Conservation (phyloP, 2,888 invertebrate species). For the Sphinx pinastri region DNA sequence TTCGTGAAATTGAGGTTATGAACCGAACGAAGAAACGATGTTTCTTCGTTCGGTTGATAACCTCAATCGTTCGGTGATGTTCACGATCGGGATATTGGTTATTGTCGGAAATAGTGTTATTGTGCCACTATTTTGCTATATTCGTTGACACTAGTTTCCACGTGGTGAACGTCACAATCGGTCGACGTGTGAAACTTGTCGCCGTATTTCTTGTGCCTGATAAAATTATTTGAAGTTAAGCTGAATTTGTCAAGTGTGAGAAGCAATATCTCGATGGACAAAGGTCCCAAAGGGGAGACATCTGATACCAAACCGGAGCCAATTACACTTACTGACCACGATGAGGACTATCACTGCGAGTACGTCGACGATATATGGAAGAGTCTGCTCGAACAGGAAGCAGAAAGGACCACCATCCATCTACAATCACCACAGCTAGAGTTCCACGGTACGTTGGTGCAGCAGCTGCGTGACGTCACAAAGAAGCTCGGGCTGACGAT, state of each 20-base stretch:
- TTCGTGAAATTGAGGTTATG: too few relatives aligned
- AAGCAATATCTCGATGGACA: slow-evolving; percentile 59
- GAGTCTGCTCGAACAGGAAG: slow-evolving; percentile 70
- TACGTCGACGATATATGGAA: slow-evolving; percentile 77
- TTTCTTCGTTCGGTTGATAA: too few relatives aligned
- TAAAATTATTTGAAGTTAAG: slow-evolving; percentile 53
- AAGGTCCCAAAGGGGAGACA: slow-evolving; percentile 54
- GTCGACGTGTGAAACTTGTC: slow-evolving; percentile 74
- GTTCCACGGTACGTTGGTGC: slow-evolving; percentile 79
- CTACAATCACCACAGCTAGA: slow-evolving; percentile 78
- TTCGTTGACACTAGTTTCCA: slow-evolving; percentile 77
- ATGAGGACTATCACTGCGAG: slow-evolving; percentile 71
- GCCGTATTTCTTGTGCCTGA: slow-evolving; percentile 50
- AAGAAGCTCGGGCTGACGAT: slow-evolving; percentile 75
- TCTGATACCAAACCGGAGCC: slow-evolving; percentile 59
- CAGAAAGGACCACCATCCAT: slow-evolving; percentile 68
- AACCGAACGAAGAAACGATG: too few relatives aligned
- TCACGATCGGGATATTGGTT: slow-evolving; percentile 35
- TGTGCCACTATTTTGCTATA: slow-evolving; percentile 42
- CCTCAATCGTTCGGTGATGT: too few relatives aligned
- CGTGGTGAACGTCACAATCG: slow-evolving; percentile 76
- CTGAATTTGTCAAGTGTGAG: slow-evolving; percentile 72
- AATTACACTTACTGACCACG: slow-evolving; percentile 58
- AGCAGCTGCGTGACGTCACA: slow-evolving; percentile 78
- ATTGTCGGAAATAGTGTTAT: slow-evolving; percentile 36